Conservation (phyloP, 2,888 invertebrate genomes). For the Odontomyia ornata region DNA sequence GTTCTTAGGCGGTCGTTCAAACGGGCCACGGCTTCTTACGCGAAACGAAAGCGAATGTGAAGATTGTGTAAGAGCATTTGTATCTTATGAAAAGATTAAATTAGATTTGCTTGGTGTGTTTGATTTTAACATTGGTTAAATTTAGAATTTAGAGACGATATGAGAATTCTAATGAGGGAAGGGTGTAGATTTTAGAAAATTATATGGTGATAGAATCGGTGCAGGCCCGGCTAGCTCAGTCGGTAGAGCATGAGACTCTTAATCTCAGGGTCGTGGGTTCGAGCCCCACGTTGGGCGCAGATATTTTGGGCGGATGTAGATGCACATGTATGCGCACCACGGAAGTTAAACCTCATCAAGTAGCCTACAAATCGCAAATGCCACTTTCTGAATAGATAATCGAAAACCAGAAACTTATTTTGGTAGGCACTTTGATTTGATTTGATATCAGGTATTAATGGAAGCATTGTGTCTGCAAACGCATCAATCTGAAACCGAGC, state of each 20-base stretch:
- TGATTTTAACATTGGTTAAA: neutral
- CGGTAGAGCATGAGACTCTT: conserved; percentile 72
- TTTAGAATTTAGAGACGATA: neutral
- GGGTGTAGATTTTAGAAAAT: too few relatives aligned
- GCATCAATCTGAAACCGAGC: too few relatives aligned
- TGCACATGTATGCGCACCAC: neutral
- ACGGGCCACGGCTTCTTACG: neutral
- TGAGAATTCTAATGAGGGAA: neutral
- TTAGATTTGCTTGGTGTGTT: neutral
- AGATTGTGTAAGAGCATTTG: neutral
- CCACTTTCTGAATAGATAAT: too few relatives aligned
- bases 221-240: conserved; percentile 69
- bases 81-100: neutral
- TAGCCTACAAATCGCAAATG: too few relatives aligned
- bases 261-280: conserved; percentile 74
- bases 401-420: too few relatives aligned
- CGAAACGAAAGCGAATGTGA: neutral
- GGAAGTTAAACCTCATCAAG: too few relatives aligned
- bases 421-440: too few relatives aligned
- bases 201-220: neutral
- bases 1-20: neutral
- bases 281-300: conserved; percentile 70
- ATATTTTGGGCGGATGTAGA: conserved; percentile 49
- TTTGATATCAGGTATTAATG: too few relatives aligned
- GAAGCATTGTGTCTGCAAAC: too few relatives aligned